Conservation (phyloP, 2,888 invertebrate genomes). For the Thumatha senex region DNA sequence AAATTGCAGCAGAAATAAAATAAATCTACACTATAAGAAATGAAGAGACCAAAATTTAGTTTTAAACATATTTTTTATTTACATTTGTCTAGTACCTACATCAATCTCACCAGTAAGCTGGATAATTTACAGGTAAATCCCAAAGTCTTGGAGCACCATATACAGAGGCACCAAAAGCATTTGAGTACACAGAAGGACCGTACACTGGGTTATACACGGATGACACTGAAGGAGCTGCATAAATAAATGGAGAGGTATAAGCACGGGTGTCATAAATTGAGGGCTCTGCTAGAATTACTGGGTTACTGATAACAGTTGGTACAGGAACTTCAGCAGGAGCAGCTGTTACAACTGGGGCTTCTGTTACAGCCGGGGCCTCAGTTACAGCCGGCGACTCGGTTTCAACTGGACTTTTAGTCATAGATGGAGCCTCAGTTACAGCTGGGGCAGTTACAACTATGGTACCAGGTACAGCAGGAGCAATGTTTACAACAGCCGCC, state of each 20-base stretch:
- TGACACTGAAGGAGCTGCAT: not conserved
- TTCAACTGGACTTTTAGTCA: not conserved
- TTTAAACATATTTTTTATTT: too few species aligned
- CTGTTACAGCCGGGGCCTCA: conserved; percentile 12
- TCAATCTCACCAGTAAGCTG: not conserved
- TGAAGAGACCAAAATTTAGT: too few species aligned
- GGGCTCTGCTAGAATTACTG: not conserved
- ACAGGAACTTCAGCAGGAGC: not conserved
- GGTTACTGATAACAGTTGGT: not conserved
- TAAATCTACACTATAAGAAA: too few species aligned
- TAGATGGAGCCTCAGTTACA: conserved; percentile 33
- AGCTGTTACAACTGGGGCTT: not conserved
- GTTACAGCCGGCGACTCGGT: not conserved
- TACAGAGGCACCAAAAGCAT: not conserved
- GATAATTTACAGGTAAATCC: not conserved
- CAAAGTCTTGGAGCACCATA: not conserved
- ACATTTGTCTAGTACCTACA: not conserved
- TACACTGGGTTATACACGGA: not conserved
- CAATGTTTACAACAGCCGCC: conserved; percentile 53
- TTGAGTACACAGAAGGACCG: not conserved
- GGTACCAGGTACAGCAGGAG: conserved; percentile 48
- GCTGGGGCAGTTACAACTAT: conserved; percentile 18
- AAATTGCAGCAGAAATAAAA: too few species aligned
- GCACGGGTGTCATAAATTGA: not conserved
- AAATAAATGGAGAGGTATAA: not conserved